A percentile compares a stretch with the other conserved stretches of the same genome.
phyloP scores from a whole-genome alignment of 1,140 invertebrate species.

The Pseudomyrmex cubaensis region DNA sequence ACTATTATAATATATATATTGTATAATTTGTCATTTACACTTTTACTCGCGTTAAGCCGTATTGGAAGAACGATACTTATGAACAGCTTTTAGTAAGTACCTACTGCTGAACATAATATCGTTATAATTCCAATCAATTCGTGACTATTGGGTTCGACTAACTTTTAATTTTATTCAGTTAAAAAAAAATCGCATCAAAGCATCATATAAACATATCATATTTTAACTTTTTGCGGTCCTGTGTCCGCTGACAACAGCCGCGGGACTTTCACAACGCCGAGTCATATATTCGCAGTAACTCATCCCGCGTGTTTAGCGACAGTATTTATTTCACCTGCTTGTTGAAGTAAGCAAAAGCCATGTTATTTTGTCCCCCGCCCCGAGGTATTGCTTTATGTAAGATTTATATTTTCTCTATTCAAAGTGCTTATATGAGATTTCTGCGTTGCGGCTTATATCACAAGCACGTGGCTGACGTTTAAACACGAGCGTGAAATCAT shows the following conservation, averaged over 20 bases:
- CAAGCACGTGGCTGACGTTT: no score
- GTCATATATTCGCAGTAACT: no score
- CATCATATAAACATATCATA: no score
- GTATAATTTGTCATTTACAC: background rate
- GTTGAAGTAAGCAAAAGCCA: background rate
- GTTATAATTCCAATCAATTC: background rate
- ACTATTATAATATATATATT: slow-evolving; percentile 18
- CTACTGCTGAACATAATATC: background rate
- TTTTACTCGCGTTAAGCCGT: background rate
- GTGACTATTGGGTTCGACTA: background rate
- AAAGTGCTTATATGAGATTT: background rate
- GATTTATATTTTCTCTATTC: background rate
- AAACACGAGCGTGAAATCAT: no score
- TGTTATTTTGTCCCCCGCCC: background rate
- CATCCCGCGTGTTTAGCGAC: background rate
- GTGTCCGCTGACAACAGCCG: background rate
- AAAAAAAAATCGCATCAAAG: background rate
- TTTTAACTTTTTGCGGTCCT: background rate
- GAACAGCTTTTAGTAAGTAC: background rate
- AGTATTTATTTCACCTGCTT: background rate
- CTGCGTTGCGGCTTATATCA: background rate
- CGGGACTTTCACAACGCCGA: no score
- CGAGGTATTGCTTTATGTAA: background rate
- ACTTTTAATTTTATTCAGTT: background rate
- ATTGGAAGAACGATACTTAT: background rate